Evolutionary conservation across 2,113 vertebrate genomes (phyloP).

Genomic region (Suricata suricatta): DNA sequence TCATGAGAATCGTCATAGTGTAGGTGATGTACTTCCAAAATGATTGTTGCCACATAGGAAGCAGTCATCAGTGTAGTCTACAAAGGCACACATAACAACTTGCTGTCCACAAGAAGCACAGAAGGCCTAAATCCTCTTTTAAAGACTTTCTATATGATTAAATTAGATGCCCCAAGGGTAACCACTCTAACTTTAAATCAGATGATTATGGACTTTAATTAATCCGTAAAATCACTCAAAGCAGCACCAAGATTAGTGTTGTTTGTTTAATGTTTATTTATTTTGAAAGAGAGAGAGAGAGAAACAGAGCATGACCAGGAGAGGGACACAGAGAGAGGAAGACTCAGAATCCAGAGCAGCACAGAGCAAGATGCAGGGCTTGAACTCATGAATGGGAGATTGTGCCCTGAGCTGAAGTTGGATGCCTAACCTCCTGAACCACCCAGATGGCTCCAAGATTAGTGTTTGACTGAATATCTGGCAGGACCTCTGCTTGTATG

Average conservation of each 20-base stretch:
- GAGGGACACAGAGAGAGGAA: no score
- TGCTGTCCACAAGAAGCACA: neutral
- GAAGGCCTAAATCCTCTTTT: neutral
- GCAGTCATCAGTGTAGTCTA: no score
- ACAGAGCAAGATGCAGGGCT: no score
- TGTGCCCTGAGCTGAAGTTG: no score
- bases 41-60: no score
- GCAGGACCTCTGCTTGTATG: neutral
- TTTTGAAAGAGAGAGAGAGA: no score
- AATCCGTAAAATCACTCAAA: neutral
- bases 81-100: neutral
- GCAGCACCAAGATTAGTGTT: neutral
- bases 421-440: no score
- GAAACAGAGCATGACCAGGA: no score
- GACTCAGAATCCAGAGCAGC: no score
- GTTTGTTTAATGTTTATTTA: no score
- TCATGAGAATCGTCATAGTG: neutral
- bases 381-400: no score
- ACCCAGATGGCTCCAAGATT: neutral
- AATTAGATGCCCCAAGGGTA: neutral
- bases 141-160: neutral
- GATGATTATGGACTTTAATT: neutral
- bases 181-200: neutral
- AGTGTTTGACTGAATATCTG: neutral
- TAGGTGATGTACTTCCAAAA: neutral